Conservation (phyloP, 2,888 invertebrate genomes). For the Cheilosia impressa region DNA sequence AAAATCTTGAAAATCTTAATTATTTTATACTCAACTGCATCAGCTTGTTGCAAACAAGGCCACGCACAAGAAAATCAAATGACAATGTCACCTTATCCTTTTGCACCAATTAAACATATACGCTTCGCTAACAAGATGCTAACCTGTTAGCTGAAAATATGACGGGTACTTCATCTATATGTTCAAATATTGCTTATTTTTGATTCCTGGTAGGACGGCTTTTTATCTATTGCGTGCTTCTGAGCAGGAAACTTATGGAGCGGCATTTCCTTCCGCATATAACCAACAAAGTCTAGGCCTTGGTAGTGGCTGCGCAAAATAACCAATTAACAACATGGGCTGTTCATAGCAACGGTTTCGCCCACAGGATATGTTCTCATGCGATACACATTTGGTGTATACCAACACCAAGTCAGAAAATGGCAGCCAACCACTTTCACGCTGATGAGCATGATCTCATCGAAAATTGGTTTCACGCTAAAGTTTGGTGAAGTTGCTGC, state of each 20-base stretch:
- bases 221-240: conserved; percentile 2
- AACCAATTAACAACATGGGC: conserved; percentile 56
- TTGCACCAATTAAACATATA: background rate
- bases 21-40: background rate
- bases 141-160: background rate
- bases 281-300: background rate
- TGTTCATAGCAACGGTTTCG: conserved; percentile 26
- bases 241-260: conserved; percentile 25
- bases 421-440: conserved; percentile 20
- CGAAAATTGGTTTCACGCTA: conserved; percentile 44
- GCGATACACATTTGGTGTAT: conserved; percentile 23
- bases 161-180: background rate
- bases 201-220: background rate
- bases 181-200: background rate
- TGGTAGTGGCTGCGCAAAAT: conserved; percentile 29
- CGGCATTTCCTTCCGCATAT: conserved; percentile 41
- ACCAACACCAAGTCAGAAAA: conserved; percentile 31
- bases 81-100: conserved; percentile 1
- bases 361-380: conserved; percentile 41
- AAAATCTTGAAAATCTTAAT: background rate
- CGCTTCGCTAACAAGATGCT: background rate
- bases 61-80: conserved; percentile 3
- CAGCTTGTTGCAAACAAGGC: background rate
- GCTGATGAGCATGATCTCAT: conserved; percentile 35
- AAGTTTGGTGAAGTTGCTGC: conserved; percentile 27